Base-by-base conservation (phyloP, 2,113 vertebrate genomes). In the Orycteropus afer region DNA sequence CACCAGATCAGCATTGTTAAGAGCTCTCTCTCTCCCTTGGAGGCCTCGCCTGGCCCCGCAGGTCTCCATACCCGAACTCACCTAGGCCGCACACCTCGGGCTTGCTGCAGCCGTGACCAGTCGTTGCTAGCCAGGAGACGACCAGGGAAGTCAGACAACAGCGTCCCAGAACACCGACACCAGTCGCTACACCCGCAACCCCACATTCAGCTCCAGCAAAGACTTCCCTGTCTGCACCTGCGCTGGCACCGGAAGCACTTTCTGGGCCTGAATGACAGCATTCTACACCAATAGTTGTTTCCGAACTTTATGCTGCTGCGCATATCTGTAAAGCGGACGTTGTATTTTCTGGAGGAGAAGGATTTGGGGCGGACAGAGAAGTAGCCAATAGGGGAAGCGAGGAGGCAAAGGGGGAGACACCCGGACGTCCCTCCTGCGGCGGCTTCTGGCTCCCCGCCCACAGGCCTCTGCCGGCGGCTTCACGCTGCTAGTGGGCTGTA, bases 171-270 rank as follows among this genome's bases (percentile, higher is more conserved):
- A 74, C 3, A 6, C 69, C 5, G 0, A 0, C 1, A 1, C 5
- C 29, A 0, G 4, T 18, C 34, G 42, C 49, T 0, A 2, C 12
- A 1, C 40, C 55, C 4, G 2, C 59, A 5, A 17, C 14, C 90
- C 49, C 20, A 0, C 5, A 1, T 49, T 22, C 4, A 0, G 20
- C 1, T 18, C 51, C 78, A 25, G 29, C 40, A 1, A 0, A 12
- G 37, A 92, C 83, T 80, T 90, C 90, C 65, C 37, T 1, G 25
- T 29, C 45, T 82, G 86, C 79, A 7, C 92, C 42, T 8, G 91
- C 63, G 32, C 47, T 25, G 3, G n/a, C 59, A 25, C 96, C 76
- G 98, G 96, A 97, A 98, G 96, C 9, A 22, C 78, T 74, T 34
- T 45, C n/a, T 7, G 89, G 29, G 0, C 55, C 6, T 59, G 88